phyloP scores from a whole-genome alignment of 2,113 vertebrate species.

The Siphamia tubifer region DNA sequence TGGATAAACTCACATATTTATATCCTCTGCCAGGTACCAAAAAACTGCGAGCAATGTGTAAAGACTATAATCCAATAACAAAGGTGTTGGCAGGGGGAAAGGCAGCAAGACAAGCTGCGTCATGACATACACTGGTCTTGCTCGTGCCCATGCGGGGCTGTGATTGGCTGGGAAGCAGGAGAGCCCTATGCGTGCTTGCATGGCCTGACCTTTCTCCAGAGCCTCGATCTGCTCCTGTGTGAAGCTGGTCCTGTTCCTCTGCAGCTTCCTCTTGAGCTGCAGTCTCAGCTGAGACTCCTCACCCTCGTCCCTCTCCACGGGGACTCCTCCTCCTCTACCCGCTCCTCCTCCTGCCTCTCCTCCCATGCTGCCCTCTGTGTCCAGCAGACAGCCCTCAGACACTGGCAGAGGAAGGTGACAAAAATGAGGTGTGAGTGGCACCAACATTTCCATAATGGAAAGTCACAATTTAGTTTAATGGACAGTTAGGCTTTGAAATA shows the following conservation, averaged over 20 bases:
- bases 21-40: neutral
- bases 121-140: conserved; percentile 27
- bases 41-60: conserved; percentile 12
- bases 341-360: conserved; percentile 60
- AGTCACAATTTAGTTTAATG: neutral
- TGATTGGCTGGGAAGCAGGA: conserved; percentile 32
- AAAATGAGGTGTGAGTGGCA: conserved; percentile 21
- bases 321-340: conserved; percentile 65
- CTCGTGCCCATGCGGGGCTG: neutral
- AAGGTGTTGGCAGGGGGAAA: conserved; percentile 26
- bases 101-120: conserved; percentile 38
- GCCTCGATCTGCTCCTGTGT: conserved; percentile 89
- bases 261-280: conserved; percentile 88
- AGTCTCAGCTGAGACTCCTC: conserved; percentile 86
- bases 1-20: neutral
- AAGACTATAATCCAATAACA: conserved; percentile 16
- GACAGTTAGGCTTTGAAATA: neutral
- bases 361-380: conserved; percentile 76
- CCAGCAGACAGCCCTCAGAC: conserved; percentile 81
- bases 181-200: conserved; percentile 36
- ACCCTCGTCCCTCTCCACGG: conserved; percentile 75
- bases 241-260: conserved; percentile 88
- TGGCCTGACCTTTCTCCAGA: conserved; percentile 84
- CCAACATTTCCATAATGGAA: neutral
- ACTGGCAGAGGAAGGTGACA: conserved; percentile 48